A percentile compares a stretch with the other conserved stretches of the same genome.
phyloP scores from a whole-genome alignment of 1,140 invertebrate species.

The Drosophila ficusphila region DNA sequence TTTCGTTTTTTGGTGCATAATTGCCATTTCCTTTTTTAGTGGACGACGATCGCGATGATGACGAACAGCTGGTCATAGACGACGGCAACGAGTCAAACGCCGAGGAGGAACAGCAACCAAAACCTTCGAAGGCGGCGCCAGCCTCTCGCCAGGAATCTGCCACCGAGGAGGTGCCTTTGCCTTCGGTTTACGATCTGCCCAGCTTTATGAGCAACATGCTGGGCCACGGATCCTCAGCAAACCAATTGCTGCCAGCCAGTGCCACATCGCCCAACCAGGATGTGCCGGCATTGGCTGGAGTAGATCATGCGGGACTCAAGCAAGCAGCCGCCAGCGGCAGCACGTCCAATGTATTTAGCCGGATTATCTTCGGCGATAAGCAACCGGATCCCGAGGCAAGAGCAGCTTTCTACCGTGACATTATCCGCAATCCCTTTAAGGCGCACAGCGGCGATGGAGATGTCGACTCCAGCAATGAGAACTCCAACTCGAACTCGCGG shows the following conservation, averaged over 20 bases:
- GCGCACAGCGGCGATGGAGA: constrained; percentile 45
- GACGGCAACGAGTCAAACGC: constrained; percentile 62
- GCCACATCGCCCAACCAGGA: constrained; percentile 18
- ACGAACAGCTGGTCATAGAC: constrained; percentile 76
- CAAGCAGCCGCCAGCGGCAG: no score
- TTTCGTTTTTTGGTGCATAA: background rate
- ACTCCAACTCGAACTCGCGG: constrained; percentile 65
- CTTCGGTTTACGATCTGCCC: constrained; percentile 67
- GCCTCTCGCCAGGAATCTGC: constrained; percentile 12
- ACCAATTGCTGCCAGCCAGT: constrained; percentile 12
- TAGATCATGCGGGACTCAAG: background rate
- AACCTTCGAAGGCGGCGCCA: background rate
- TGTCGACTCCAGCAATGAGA: constrained; percentile 20
- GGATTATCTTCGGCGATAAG: constrained; percentile 39
- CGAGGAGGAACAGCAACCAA: constrained; percentile 35
- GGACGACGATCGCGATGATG: constrained; percentile 77
- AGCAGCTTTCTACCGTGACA: constrained; percentile 55
- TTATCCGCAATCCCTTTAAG: constrained; percentile 68
- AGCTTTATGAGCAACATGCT: constrained; percentile 71
- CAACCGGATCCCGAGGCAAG: constrained; percentile 41
- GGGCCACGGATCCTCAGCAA: constrained; percentile 1
- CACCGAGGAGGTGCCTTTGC: constrained; percentile 32
- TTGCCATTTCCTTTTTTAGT: constrained; percentile 23
- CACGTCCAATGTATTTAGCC: constrained; percentile 24
- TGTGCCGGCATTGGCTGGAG: background rate